Evolutionary conservation across 2,797 vertebrate genomes (phyloP), one percentile per base, ranked within the genome.

Genomic region (Peromyscus attwateri): DNA sequence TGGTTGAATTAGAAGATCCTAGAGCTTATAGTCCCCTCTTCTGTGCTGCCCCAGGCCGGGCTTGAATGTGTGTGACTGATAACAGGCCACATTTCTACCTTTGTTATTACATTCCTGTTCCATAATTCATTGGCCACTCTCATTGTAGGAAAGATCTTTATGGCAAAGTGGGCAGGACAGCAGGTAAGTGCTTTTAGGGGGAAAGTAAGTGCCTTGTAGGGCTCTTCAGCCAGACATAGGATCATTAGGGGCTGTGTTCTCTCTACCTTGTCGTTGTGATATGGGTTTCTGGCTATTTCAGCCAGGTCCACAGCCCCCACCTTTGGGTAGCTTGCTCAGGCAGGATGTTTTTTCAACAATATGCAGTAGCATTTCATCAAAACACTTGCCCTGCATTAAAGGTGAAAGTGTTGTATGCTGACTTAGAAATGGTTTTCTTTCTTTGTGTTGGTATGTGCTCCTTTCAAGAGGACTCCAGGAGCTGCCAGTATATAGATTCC

Each of bases 1-100:
- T 99, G 99, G 99, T 99, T 99, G 99, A 99, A 99, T 99, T 99
- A 99, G 99, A 99, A 98, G 98, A 99, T 99, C 99, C 99, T 99
- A 99, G 99, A 99, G 99, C 99, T 99, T 99, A 98, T 97, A 99
- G 99, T 99, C 99, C 98, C 93, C 97, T 99, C 98, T 98, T 98
- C 99, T 98, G 98, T 99, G 99, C 99, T 98, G 99, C 96, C 97
- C 98, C 98, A 98, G 98, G 89, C 98, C 98, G 95, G 98, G 98
- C 98, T 98, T 98, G 98, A 99, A 99, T 99, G 98, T 98, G 98
- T 98, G 97, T 98, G 98, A 98, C 98, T 99, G 98, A 99, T 99
- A 99, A 99, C 98, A 95, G 97, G 98, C 97, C 98, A 98, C 98
- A 98, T 98, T 98, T 98, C 97, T 98, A 97, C 97, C 98, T 98